Conservation (phyloP, 2,888 invertebrate species). For the Ectemnius cavifrons region DNA sequence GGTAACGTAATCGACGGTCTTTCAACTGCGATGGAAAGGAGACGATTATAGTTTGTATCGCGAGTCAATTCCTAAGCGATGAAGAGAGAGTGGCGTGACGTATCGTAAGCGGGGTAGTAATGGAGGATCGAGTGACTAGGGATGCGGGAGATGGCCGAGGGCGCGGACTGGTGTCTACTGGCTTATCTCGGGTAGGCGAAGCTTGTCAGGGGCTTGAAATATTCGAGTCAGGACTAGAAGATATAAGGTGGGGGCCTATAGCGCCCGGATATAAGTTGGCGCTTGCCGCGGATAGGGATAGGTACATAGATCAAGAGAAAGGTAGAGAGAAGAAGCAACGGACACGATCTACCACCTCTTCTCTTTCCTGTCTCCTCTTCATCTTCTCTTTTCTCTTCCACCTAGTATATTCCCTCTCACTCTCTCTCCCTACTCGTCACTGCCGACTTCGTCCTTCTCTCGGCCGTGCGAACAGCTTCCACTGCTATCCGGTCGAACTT, state of each 20-base stretch:
- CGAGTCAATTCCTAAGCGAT: no score
- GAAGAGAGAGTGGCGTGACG: no score
- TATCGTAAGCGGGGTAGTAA: slow-evolving; percentile 11
- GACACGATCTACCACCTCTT: slow-evolving; percentile 37
- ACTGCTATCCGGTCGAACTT: not conserved
- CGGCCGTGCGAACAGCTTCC: not conserved
- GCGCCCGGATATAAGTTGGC: slow-evolving; percentile 54
- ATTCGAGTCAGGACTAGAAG: slow-evolving; percentile 47
- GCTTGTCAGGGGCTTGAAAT: slow-evolving; percentile 49
- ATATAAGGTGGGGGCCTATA: slow-evolving; percentile 53
- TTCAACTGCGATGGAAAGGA: no score
- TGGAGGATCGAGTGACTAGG: slow-evolving; percentile 3
- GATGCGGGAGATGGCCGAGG: slow-evolving; percentile 21
- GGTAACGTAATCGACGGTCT: no score
- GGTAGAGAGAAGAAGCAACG: slow-evolving; percentile 44
- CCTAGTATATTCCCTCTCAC: slow-evolving; percentile 16
- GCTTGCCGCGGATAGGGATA: slow-evolving; percentile 58
- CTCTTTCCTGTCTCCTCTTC: slow-evolving; percentile 5
- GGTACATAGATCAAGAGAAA: slow-evolving; percentile 60
- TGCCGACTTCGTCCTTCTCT: slow-evolving; percentile 6
- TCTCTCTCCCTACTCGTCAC: slow-evolving; percentile 13
- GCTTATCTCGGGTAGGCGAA: slow-evolving; percentile 50
- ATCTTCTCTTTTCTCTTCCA: slow-evolving; percentile 19
- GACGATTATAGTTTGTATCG: no score
- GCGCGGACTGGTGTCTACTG: slow-evolving; percentile 27